Conservation (phyloP, 2,797 vertebrate genomes). For the Lerista edwardsae region DNA sequence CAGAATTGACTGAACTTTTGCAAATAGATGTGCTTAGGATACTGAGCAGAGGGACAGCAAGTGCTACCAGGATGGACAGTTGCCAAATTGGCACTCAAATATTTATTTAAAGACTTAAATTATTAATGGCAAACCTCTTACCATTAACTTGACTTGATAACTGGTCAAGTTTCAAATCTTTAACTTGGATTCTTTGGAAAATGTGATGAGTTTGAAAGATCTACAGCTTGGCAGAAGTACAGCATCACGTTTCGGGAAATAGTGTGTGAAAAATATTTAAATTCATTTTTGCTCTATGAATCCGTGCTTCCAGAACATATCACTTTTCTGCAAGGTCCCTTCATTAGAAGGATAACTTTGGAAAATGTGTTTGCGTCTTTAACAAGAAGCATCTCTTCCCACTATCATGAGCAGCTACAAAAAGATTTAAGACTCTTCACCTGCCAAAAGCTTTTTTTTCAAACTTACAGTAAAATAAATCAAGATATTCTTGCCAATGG, state of each 20-base stretch:
- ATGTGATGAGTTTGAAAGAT: conserved; percentile 44
- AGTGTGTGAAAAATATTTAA: conserved; percentile 23
- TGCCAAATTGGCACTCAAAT: conserved; percentile 78
- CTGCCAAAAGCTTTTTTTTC: conserved; percentile 63
- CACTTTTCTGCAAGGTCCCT: conserved; percentile 44
- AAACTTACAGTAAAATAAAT: conserved; percentile 57
- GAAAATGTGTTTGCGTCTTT: conserved; percentile 53
- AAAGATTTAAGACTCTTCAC: conserved; percentile 62
- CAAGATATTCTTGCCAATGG: conserved; percentile 63
- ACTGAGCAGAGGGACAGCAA: conserved; percentile 63
- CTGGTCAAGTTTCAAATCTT: conserved; percentile 59
- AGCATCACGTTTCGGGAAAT: conserved; percentile 46
- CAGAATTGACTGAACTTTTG: conserved; percentile 87
- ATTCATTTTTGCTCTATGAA: conserved; percentile 28
- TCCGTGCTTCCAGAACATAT: conserved; percentile 62
- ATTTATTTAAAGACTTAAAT: conserved; percentile 89
- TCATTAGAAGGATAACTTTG: conserved; percentile 58
- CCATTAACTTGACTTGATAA: conserved; percentile 66
- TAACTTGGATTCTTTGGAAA: conserved; percentile 59
- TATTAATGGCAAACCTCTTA: conserved; percentile 79
- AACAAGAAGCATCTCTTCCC: conserved; percentile 47
- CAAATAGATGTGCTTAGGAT: conserved; percentile 58
- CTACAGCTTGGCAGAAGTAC: conserved; percentile 44
- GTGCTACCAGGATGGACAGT: conserved; percentile 63
- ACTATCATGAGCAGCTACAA: conserved; percentile 61